Evolutionary conservation across 2,888 invertebrate species (phyloP), one percentile per base, ranked within the genome.

Genomic region (Pheosia tremula): DNA sequence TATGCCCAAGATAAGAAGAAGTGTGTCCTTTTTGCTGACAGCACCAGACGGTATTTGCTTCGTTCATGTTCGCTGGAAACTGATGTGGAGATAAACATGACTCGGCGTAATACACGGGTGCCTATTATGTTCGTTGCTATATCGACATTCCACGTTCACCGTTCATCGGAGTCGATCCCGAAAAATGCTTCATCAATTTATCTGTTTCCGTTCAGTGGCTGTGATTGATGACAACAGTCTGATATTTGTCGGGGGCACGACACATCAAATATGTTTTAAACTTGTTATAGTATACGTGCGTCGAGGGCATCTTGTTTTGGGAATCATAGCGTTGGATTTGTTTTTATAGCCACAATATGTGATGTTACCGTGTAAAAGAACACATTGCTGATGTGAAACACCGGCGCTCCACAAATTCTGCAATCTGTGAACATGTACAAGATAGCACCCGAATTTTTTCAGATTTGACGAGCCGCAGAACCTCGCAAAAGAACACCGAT

Each of bases 111-210:
- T 68, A 78, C 74, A 73, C 71, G 64, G 71, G 65, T 66, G 63
- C 66, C 72, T 76, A 75, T 77, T 75, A 80, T 74, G 72, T 75
- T 67, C 67, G 71, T 69, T 55, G 53, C 62, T 63, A 76, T 74
- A 78, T 76, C 80, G 67, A 73, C 77, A 75, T 74, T 74, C 77
- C 71, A 66, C 69, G 72, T 71, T 70, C 72, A 60, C 60, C 63
- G 65, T 63, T 74, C 62, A 66, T 57, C 67, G 66, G 68, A 72
- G 74, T 71, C 73, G 79, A 80, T 82, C 79, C 71, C 78, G 77
- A 86, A 86, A 87, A 85, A 85, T 83, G 84, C 82, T 82, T 83
- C 82, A 82, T 84, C 84, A 86, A 86, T 86, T 85, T 83, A 83
- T 83, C 81, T 82, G 83, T 85, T 85, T 84, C 79, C 78, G 83